Conservation (phyloP, 2,888 invertebrate genomes). For the Parnassius smintheus region DNA sequence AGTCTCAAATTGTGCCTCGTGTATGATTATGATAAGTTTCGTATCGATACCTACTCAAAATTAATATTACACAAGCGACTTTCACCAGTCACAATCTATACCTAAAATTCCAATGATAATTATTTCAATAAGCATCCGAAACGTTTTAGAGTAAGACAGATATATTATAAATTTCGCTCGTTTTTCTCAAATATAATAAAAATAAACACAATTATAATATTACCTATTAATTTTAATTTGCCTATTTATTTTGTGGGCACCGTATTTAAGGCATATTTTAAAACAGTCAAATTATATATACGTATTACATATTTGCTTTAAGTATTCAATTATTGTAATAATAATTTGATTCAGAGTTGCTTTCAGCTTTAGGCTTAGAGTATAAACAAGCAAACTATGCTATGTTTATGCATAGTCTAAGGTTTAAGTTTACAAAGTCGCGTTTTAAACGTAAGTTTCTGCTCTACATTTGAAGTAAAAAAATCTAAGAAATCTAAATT, state of each 20-base stretch:
- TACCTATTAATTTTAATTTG: no score
- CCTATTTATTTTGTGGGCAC: background rate
- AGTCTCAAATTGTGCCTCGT: constrained; percentile 32
- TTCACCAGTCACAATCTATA: constrained; percentile 49
- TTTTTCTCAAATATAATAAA: background rate
- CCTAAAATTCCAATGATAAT: constrained; percentile 47
- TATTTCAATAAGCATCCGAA: constrained; percentile 67
- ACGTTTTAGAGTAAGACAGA: constrained; percentile 45
- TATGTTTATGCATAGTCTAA: background rate
- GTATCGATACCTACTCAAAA: constrained; percentile 37
- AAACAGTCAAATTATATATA: constrained; percentile 5
- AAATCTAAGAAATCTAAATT: no score
- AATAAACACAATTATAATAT: background rate
- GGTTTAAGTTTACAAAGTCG: background rate
- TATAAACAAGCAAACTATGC: no score
- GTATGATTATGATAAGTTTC: constrained; percentile 50
- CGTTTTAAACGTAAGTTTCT: background rate
- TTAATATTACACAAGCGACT: constrained; percentile 58
- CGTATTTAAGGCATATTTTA: constrained; percentile 5
- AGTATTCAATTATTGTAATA: constrained; percentile 7
- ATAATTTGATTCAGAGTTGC: constrained; percentile 2
- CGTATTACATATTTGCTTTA: constrained; percentile 6
- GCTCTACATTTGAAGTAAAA: no score
- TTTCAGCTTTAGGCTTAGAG: background rate
- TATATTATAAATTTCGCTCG: constrained; percentile 12